A percentile compares a stretch with the other conserved stretches of the same genome.
Conservation (phyloP, 2,888 invertebrate species). For the Gryllus longicercus region DNA sequence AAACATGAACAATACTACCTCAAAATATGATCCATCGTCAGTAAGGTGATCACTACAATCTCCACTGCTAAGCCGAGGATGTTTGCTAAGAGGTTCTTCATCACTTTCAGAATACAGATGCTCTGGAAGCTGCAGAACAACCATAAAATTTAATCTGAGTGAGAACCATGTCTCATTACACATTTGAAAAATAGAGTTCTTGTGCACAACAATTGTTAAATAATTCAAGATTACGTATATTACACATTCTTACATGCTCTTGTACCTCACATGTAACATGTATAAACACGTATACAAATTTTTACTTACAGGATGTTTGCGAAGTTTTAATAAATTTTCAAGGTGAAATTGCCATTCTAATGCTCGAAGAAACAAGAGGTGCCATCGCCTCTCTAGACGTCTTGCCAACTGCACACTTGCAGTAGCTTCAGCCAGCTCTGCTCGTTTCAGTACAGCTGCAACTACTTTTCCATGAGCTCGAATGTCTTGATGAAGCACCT, state of each 20-base stretch:
- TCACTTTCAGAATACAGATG: constrained; percentile 55
- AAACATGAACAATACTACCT: constrained; percentile 41
- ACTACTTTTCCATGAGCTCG: constrained; percentile 86
- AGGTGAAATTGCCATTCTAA: constrained; percentile 90
- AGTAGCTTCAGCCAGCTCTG: constrained; percentile 49
- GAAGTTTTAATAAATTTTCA: constrained; percentile 55
- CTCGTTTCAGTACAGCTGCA: constrained; percentile 71
- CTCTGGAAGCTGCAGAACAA: constrained; percentile 45
- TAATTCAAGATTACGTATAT: too few relatives aligned
- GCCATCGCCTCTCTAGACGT: constrained; percentile 83
- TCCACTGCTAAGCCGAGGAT: constrained; percentile 58
- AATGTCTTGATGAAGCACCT: constrained; percentile 91
- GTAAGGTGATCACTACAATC: constrained; percentile 18
- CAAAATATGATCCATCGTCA: constrained; percentile 49
- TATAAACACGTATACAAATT: too few relatives aligned
- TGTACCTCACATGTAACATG: too few relatives aligned
- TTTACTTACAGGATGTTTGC: background rate
- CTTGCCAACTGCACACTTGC: constrained; percentile 57
- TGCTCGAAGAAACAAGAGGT: constrained; percentile 80
- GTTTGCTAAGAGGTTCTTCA: constrained; percentile 73
- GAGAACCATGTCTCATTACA: too few relatives aligned
- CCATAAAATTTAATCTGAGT: too few relatives aligned
- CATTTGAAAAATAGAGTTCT: too few relatives aligned
- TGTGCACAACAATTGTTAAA: too few relatives aligned
- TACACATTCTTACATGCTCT: too few relatives aligned